Conservation (phyloP, 1,140 invertebrate species). For the Bombyx mandarina region DNA sequence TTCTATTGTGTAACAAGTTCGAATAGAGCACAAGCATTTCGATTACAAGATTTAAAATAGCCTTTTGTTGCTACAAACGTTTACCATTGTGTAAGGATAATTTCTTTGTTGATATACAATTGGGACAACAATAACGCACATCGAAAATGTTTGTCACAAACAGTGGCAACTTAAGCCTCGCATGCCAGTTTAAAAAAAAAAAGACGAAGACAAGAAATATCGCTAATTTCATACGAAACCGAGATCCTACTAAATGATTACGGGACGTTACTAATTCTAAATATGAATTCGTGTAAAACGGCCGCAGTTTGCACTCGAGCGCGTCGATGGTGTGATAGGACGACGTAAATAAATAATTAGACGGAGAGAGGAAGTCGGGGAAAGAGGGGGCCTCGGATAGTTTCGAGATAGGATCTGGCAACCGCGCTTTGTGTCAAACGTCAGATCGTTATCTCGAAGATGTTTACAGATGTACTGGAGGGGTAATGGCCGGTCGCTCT, state of each 20-base stretch:
- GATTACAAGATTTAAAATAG: too few species aligned
- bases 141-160: slow-evolving; percentile 11
- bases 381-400: slow-evolving; percentile 32
- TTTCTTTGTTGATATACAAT: slow-evolving; percentile 5
- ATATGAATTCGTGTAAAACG: slow-evolving; percentile 54
- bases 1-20: too few species aligned
- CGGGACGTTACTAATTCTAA: slow-evolving; percentile 43
- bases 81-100: too few species aligned
- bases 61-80: too few species aligned
- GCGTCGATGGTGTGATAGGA: slow-evolving; percentile 59
- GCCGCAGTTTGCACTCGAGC: slow-evolving; percentile 47
- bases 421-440: slow-evolving; percentile 69
- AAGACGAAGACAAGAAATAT: background rate
- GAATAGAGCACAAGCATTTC: too few species aligned
- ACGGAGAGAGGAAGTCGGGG: slow-evolving; percentile 37
- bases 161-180: slow-evolving; percentile 3
- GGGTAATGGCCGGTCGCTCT: slow-evolving; percentile 45
- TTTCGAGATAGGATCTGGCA: slow-evolving; percentile 57
- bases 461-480: slow-evolving; percentile 67
- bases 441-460: slow-evolving; percentile 64
- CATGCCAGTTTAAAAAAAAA: background rate
- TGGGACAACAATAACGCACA: slow-evolving; percentile 7
- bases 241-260: slow-evolving; percentile 56
- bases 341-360: slow-evolving; percentile 68
- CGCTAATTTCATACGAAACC: slow-evolving; percentile 15